These are phyloP conservation scores for Holothuria leucospilota DNA, from an alignment of 53 echinoderm and acorn worm species.

Conservation along the genomic window DNA sequence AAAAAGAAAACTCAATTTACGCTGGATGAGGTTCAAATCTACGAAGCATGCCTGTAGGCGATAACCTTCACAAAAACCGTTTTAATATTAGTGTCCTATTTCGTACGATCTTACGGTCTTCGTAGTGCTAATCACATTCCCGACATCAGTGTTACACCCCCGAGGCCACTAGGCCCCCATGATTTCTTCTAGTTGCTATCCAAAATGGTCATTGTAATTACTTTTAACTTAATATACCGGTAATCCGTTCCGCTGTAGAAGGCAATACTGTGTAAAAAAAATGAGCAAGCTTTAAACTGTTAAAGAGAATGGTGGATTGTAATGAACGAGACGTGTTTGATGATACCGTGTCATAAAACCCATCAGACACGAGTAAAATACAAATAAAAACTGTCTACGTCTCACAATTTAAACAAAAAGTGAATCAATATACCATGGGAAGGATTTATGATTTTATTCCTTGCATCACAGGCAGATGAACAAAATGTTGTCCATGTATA, in stretches of 20 bases:
- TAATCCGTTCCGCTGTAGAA: background rate
- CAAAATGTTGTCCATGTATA: too few species aligned
- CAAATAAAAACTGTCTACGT: too few species aligned
- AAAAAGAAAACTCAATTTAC: constrained; percentile 38
- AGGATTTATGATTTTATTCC: too few species aligned
- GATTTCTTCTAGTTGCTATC: background rate
- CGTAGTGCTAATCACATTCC: constrained; percentile 20
- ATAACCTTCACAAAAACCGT: constrained; percentile 34
- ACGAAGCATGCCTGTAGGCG: constrained; percentile 24
- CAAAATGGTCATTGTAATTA: constrained; percentile 39
- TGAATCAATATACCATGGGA: too few species aligned
- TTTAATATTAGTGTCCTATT: constrained; percentile 41
- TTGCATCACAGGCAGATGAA: too few species aligned
- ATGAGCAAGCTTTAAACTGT: too few species aligned
- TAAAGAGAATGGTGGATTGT: too few species aligned
- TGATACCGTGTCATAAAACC: too few species aligned
- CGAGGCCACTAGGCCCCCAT: constrained; percentile 18
- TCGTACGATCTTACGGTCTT: background rate
- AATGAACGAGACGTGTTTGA: too few species aligned
- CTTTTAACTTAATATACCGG: constrained; percentile 23
- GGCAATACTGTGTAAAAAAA: too few species aligned
- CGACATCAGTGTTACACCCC: constrained; percentile 20
- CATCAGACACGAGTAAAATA: too few species aligned
- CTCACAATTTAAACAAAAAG: too few species aligned
- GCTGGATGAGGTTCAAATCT: constrained; percentile 25